Base-by-base conservation (phyloP, 1,140 invertebrate species). In the Drosophila oshimai region DNA sequence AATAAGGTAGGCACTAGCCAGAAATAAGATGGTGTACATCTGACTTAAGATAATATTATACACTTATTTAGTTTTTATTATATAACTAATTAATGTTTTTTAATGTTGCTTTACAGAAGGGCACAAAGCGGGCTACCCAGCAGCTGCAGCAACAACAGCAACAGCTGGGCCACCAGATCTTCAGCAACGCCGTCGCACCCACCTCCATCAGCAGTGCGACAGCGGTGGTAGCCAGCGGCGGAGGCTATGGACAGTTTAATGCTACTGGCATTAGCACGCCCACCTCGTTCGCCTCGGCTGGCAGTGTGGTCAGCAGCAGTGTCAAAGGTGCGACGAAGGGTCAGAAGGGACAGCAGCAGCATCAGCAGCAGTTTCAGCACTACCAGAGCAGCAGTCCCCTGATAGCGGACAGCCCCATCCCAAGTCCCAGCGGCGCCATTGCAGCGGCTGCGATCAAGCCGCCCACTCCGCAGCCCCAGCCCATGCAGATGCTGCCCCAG, bases 351-450 rank as follows among this genome's bases (percentile, higher is more conserved):
- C 84, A 81, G 36, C 73, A 84, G 49, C 67, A 90, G 61, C 71
- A 80, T 29, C 78, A 79, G 17, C 50, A 70, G 31, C 88, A 90
- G 62, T 86, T 83, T 31, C 87, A 89, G 47, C 84, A 89, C 47
- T 90, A 90, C 65, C 89, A 90, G 34, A 89, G 76, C 76, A 89
- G 80, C 47, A 91, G 90, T 88, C 90, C 90, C 17, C 67, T 91
- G 67, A 87, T 90, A 72, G 86, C 89, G 45, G 90, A 91, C 47
- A 91, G 90, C 60, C 90, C 90, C 26, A 84, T 75, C 39, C 79
- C 79, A 33, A 91, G 90, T 79, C 90, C 90, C 26, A 90, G 88
- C 42, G 71, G 69, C 33, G 68, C 74, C 36, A 90, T 90, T 51
- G 73, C 87, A 44, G 86, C 84, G 12, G 74, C 87, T 33, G 76